Base-by-base conservation (phyloP, 1,140 invertebrate species). In the Pseudomyrmex gracilis region DNA sequence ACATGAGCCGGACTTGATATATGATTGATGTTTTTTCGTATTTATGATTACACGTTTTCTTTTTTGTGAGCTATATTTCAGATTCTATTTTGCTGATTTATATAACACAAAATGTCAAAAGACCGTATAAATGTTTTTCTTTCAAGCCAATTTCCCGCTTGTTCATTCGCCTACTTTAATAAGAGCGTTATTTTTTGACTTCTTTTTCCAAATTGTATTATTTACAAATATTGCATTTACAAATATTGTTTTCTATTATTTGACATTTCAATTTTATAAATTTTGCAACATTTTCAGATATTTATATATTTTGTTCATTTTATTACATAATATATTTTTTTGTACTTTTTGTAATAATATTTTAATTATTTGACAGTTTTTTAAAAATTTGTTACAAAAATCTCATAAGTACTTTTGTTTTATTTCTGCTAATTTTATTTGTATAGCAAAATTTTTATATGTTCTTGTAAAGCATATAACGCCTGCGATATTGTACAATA, bases 1-100 rank as follows among this genome's bases (percentile, higher is more conserved):
- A 87, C 87, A 90, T 90, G 88, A 88, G 82, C 73, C 85, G 1
- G 55, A 82, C 12, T 73, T 67, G n/a, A 57, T 55, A 55, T 66
- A 55, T 12, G 0, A 76, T 24, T 55, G 9, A 57, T 49, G 22
- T 60, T 51, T 43, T 2, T 0, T 53, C 0, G 45, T 85, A 57
- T 87, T 82, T 73, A 43, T 61, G 15, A 64, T 70, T 49, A 67
- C 13, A 17, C 15, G 80, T 17, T 66, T 57, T 49, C 1, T 71
- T 73, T 55, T 70, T 80, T n/a, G 51, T 64, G 2, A 67, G 61
- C 13, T 57, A 17, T 24, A 66, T 83, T 83, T 83, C 61, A 83
- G 82, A 83, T 73, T 64, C 43, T 49, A 22, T 74, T 7, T 73
- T 20, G 24, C 17, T 74, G 60, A 61, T 51, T 20, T 17, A n/a